These are phyloP conservation scores for Nettapus auritus DNA, from an alignment of 2,113 vertebrate species.

Conservation along the genomic window DNA sequence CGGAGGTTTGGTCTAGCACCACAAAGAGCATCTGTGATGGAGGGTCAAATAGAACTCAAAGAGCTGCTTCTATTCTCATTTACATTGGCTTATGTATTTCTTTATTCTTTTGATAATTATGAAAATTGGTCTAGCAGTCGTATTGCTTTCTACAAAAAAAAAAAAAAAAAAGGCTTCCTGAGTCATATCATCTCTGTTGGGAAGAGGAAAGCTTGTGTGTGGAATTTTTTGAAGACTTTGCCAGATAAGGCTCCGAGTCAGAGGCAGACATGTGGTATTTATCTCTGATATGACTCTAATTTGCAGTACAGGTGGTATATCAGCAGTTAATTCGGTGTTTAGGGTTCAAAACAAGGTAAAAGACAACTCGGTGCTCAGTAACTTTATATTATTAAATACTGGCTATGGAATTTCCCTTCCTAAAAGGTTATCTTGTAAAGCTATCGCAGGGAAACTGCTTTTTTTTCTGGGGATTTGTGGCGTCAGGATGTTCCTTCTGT, in stretches of 20 bases:
- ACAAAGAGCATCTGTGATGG: background rate
- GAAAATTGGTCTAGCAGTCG: background rate
- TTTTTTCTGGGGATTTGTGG: background rate
- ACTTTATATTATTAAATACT: background rate
- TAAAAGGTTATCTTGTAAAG: background rate
- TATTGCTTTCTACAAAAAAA: background rate
- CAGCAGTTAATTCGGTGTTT: background rate
- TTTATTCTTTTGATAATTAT: background rate
- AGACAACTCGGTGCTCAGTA: background rate
- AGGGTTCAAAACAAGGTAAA: background rate
- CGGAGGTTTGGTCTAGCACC: background rate
- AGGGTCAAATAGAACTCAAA: background rate
- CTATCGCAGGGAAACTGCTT: background rate
- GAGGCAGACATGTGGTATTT: conserved; percentile 16
- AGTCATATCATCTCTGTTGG: background rate
- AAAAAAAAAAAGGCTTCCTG: background rate
- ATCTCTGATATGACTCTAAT: background rate
- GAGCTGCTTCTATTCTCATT: background rate
- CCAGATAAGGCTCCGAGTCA: background rate
- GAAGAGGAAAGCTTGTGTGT: background rate
- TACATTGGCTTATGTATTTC: background rate
- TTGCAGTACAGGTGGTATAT: background rate
- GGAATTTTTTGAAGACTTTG: conserved; percentile 7
- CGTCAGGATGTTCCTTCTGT: background rate
- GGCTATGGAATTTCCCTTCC: background rate